Evolutionary conservation across 35 echinoderm and acorn worm species (phyloP).

Genomic region (Anneissia japonica): DNA sequence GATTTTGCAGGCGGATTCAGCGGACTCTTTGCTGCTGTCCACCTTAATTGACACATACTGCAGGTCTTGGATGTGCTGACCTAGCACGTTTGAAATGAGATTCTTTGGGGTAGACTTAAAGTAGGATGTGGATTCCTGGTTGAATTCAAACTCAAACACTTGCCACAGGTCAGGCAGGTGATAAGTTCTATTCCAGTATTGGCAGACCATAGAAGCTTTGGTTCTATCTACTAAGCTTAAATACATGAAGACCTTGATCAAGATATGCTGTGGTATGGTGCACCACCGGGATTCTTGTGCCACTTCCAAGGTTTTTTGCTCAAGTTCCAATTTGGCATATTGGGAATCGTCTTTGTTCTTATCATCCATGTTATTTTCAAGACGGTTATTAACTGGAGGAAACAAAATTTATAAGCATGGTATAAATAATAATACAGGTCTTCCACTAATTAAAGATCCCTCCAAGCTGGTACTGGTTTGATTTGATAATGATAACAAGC

Average conservation of each 20-base stretch:
- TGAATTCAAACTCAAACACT: conserved; percentile 77
- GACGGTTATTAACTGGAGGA: too few species aligned
- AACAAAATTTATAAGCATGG: too few species aligned
- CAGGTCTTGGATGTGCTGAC: conserved; percentile 62
- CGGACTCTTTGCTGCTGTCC: conserved; percentile 53
- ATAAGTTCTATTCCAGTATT: conserved; percentile 56
- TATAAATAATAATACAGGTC: too few species aligned
- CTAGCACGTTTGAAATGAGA: conserved; percentile 40
- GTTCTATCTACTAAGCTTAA: conserved; percentile 54
- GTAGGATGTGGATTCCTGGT: conserved; percentile 57
- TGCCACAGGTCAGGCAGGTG: conserved; percentile 71
- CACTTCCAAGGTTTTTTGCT: too few species aligned
- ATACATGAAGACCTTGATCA: conserved; percentile 53
- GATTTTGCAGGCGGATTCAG: conserved; percentile 66
- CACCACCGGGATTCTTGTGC: conserved; percentile 46
- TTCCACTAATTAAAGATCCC: too few species aligned
- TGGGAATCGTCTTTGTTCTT: too few species aligned
- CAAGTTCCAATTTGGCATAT: too few species aligned
- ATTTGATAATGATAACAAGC: too few species aligned
- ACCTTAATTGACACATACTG: conserved; percentile 63
- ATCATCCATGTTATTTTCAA: too few species aligned
- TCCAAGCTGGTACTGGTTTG: too few species aligned
- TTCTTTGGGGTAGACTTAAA: conserved; percentile 62
- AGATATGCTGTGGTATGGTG: conserved; percentile 31
- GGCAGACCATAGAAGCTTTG: conserved; percentile 45